Conservation (phyloP, 1,140 invertebrate genomes). For the Littorina saxatilis region DNA sequence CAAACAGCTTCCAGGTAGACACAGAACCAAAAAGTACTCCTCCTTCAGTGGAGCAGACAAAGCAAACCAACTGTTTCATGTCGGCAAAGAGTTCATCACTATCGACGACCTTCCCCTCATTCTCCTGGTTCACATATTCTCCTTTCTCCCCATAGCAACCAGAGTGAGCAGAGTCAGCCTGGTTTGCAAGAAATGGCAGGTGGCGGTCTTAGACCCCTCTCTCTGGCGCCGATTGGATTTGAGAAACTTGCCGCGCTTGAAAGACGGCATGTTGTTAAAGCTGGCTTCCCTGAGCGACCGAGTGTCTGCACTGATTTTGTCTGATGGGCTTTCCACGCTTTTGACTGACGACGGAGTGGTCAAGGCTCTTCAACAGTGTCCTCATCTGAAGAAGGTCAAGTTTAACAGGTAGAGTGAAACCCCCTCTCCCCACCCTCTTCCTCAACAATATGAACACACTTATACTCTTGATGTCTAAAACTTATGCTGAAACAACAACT, state of each 20-base stretch:
- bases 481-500: no score
- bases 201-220: conserved; percentile 42
- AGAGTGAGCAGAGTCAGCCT: conserved; percentile 36
- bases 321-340: conserved; percentile 5
- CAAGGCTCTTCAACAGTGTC: conserved; percentile 34
- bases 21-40: no score
- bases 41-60: no score
- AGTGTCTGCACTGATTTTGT: conserved; percentile 31
- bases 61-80: no score
- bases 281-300: conserved; percentile 39
- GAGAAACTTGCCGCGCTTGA: conserved; percentile 40
- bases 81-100: background rate
- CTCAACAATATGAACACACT: no score
- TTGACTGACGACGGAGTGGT: conserved; percentile 34
- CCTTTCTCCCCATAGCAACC: conserved; percentile 35
- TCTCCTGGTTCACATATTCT: conserved; percentile 47
- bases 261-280: conserved; percentile 36
- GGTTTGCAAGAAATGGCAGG: conserved; percentile 54
- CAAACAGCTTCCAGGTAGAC: background rate
- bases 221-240: conserved; percentile 49
- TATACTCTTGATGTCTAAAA: no score
- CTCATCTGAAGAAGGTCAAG: conserved; percentile 36
- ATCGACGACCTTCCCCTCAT: conserved; percentile 34
- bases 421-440: no score
- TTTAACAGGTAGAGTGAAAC: conserved; percentile 41